Percentiles rank a stretch among this genome's conserved stretches.
Evolutionary conservation across 2,797 vertebrate species (phyloP).

Genomic region (Syncerus caffer): DNA sequence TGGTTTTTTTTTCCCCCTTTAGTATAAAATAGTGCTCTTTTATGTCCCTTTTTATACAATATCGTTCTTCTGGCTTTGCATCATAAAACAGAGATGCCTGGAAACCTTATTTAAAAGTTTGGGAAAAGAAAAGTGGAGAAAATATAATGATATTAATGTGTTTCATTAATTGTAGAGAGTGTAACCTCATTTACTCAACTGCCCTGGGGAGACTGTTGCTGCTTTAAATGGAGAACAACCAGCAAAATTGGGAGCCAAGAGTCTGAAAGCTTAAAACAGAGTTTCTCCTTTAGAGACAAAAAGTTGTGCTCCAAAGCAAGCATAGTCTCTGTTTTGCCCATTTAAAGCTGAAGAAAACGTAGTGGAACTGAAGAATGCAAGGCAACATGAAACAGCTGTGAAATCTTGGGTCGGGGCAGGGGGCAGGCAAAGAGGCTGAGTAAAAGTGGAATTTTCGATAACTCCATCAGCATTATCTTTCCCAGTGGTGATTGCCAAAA

Average conservation of each 20-base stretch:
- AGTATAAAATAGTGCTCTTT: conserved; percentile 37
- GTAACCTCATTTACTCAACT: conserved; percentile 53
- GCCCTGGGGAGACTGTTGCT: conserved; percentile 34
- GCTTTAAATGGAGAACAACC: conserved; percentile 23
- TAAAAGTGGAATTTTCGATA: conserved; percentile 45
- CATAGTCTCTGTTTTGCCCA: conserved; percentile 15
- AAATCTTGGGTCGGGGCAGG: background rate
- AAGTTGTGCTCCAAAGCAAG: conserved; percentile 54
- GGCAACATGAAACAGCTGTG: conserved; percentile 53
- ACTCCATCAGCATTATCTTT: conserved; percentile 52
- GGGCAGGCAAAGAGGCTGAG: background rate
- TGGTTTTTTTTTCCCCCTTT: background rate
- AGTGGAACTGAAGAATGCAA: background rate
- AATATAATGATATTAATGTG: conserved; percentile 73
- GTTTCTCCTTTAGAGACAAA: conserved; percentile 19
- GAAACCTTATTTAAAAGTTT: conserved; percentile 73
- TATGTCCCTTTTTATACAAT: conserved; percentile 8
- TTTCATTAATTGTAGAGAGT: conserved; percentile 76
- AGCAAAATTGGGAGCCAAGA: conserved; percentile 36
- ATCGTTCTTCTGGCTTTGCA: conserved; percentile 17
- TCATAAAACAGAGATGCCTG: conserved; percentile 34
- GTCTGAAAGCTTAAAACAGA: conserved; percentile 64
- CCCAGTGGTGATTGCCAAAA: conserved; percentile 56
- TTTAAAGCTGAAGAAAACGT: conserved; percentile 30
- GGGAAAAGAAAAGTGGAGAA: conserved; percentile 47